Conservation (phyloP, 1,140 invertebrate species). For the Tetragonula clypearis region DNA sequence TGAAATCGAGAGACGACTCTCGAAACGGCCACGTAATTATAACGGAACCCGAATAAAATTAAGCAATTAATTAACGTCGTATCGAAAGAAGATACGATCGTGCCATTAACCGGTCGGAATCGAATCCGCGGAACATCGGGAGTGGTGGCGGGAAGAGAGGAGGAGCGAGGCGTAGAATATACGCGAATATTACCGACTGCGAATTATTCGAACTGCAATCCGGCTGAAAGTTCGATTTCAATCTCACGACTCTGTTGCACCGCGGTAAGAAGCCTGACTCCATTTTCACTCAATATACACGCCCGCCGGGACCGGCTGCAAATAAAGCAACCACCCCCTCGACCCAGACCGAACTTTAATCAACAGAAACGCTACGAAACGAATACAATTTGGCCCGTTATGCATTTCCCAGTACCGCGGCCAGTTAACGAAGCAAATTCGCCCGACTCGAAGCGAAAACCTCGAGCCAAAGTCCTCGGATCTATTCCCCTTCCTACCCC, state of each 20-base stretch:
- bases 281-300: neutral
- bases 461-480: neutral
- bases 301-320: neutral
- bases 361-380: conserved; percentile 7
- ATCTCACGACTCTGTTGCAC: neutral
- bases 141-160: no score
- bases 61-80: neutral
- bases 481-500: neutral
- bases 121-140: neutral
- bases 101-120: neutral
- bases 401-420: neutral
- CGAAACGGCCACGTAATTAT: neutral
- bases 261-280: neutral
- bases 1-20: no score
- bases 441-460: neutral
- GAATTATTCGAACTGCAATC: conserved; percentile 26
- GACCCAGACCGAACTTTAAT: neutral
- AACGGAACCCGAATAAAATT: neutral
- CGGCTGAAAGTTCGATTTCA: conserved; percentile 16
- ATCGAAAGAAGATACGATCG: neutral
- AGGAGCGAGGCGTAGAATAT: neutral
- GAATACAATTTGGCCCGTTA: neutral
- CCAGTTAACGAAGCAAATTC: neutral
- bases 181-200: neutral
- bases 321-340: neutral